These are phyloP conservation scores for Galagoides demidoff DNA, from an alignment of 2,797 vertebrate species.

Conservation along the genomic window DNA sequence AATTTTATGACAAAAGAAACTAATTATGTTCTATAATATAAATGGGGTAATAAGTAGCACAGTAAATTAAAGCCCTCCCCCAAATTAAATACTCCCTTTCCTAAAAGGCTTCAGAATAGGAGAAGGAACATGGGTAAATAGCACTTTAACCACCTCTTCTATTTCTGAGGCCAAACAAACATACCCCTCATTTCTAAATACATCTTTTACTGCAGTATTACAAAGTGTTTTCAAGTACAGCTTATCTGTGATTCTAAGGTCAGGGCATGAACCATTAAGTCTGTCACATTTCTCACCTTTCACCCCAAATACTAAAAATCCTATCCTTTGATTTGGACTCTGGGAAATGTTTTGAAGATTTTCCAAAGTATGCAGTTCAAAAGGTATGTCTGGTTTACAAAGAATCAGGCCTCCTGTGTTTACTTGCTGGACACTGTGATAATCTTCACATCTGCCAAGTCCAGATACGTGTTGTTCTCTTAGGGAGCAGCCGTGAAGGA, in stretches of 20 bases:
- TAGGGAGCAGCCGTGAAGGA: neutral
- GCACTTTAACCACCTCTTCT: too few species aligned
- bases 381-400: neutral
- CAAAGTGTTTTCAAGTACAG: neutral
- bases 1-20: neutral
- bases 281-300: conserved; percentile 8
- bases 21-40: neutral
- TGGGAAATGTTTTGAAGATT: neutral
- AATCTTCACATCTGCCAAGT: neutral
- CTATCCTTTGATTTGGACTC: conserved; percentile 3
- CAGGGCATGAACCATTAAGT: neutral
- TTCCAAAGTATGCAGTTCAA: neutral
- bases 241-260: neutral
- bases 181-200: neutral
- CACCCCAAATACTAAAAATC: neutral
- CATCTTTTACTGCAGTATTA: neutral
- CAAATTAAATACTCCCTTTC: neutral
- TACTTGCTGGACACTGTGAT: accelerated
- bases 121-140: neutral
- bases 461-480: neutral
- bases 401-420: neutral
- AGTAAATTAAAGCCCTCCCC: neutral
- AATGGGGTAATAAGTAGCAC: neutral
- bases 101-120: neutral
- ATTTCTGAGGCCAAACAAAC: neutral